Evolutionary conservation across 2,888 invertebrate genomes (phyloP), one percentile per base, ranked within the genome.

Genomic region (Epiblema foenella): DNA sequence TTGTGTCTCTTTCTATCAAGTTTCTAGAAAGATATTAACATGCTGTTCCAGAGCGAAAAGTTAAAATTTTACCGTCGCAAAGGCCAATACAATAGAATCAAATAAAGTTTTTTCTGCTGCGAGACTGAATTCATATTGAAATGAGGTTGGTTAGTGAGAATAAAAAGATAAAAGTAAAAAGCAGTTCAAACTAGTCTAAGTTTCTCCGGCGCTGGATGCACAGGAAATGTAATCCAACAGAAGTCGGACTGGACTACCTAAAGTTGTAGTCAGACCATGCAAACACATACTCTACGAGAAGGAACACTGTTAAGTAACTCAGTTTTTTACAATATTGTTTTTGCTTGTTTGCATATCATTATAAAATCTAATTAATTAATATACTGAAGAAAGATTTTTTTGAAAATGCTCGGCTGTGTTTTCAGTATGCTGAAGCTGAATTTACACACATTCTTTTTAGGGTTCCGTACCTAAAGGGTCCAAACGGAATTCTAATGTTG

Each of bases 121-220:
- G 46, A 60, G 54, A 52, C 42, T 46, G 54, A 62, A 62, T 62
- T 62, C 62, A 62, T 56, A 62, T 68, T 68, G 62, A 62, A 62
- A 68, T 68, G 56, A 57, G 64, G 64, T 58, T 69, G 69, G 64
- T 69, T 64, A 69, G 69, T 69, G 63, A 69, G 58, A 69, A 64
- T 64, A 64, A 69, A 69, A 64, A 37, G 18, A 64, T 64, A 64
- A 69, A 68, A 64, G 57, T 51, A 64, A 69, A 69, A 64, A 49
- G 49, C 64, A 64, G 69, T 63, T 69, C 58, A 64, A 69, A 64
- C 64, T 69, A 69, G 69, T 64, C 57, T 52, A 69, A 69, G 69
- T 69, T 69, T 64, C 69, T 63, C 64, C 51, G 58, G 65, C 17
- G 51, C 15, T 15, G 52, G 17, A n/a, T 7, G 37, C 64, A 52